Conservation (phyloP, 2,797 vertebrate genomes). For the Coreius guichenoti region DNA sequence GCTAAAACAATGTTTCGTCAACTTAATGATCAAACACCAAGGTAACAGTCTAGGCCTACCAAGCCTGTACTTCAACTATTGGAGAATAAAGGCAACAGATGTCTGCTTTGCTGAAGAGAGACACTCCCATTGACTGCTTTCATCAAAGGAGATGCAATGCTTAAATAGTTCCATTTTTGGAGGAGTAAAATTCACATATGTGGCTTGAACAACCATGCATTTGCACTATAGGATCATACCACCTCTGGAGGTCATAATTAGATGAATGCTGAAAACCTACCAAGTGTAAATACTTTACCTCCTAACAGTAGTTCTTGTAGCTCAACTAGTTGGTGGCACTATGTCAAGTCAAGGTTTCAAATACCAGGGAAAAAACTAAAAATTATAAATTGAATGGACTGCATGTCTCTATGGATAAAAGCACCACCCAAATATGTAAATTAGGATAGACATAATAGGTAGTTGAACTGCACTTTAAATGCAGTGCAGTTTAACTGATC, state of each 20-base stretch:
- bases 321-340: neutral
- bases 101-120: neutral
- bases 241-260: neutral
- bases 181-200: neutral
- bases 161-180: neutral
- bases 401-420: too few species aligned
- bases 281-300: neutral
- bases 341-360: neutral
- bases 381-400: too few species aligned
- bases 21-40: neutral
- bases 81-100: neutral
- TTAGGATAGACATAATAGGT: neutral
- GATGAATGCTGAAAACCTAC: neutral
- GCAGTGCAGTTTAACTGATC: neutral
- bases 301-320: neutral
- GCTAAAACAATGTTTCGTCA: neutral
- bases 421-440: neutral
- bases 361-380: neutral
- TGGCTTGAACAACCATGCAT: neutral
- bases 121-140: neutral
- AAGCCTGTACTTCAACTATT: neutral
- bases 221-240: neutral
- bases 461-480: neutral
- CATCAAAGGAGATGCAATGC: neutral
- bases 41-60: neutral